Evolutionary conservation across 2,888 invertebrate species (phyloP), one percentile per base, ranked within the genome.

Genomic region (Acrobasis suavella): DNA sequence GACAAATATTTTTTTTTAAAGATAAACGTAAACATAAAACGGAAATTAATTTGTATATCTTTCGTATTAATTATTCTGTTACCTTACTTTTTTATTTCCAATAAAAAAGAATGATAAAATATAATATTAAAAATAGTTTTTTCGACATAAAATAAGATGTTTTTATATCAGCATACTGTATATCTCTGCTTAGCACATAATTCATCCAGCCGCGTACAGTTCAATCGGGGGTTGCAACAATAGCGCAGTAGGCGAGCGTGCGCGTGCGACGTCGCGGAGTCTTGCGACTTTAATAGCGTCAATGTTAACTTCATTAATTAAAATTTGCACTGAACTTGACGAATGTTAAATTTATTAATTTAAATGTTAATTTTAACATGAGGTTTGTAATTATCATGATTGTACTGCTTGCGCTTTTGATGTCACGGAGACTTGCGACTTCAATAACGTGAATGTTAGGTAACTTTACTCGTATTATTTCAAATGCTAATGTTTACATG

Each of bases 181-280:
- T 70, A 70, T 17, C 42, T 46, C 64, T 68, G 63, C 65, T 69
- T 72, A 64, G 85, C 84, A 90, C 91, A 91, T 91, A 91, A 89
- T 85, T 92, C 91, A 91, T 84, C 78, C 78, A 70, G 79, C 73
- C 75, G 67, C 76, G 86, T 84, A 89, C 90, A 91, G 88, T 88
- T 90, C 88, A 87, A 88, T 89, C 86, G 89, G 81, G 89, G 91
- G 85, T 80, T 73, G 75, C 73, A 73, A 92, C 91, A 92, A 92
- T 82, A 71, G 90, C 85, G 71, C 90, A 87, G 89, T 82, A 76
- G 84, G 86, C 76, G 78, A 77, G 74, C 83, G 71, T 85, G 89
- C 89, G 89, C 82, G 83, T 80, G 84, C 83, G 84, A 71, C 70
- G 69, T 71, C 67, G 71, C 61, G 64, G 12, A 56, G 46, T 65